Conservation (phyloP, 2,113 vertebrate genomes). For the Marcusenius ussheri region DNA sequence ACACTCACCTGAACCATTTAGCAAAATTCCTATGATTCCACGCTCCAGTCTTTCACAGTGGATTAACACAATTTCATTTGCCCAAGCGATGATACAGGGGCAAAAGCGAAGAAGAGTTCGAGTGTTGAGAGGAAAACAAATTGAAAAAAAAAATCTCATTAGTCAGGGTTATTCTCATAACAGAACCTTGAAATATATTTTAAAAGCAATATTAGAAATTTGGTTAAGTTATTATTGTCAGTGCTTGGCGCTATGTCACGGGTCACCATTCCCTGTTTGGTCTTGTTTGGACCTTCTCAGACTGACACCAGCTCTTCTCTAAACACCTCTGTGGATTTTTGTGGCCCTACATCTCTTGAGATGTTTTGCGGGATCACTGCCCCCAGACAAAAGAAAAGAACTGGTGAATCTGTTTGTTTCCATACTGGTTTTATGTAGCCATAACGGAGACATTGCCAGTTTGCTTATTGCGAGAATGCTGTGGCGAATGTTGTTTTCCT, state of each 20-base stretch:
- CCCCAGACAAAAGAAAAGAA: background rate
- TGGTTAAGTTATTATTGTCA: background rate
- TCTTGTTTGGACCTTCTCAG: background rate
- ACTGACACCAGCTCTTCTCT: background rate
- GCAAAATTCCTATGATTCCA: slow-evolving; percentile 5
- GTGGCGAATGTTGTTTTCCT: background rate
- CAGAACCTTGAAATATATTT: background rate
- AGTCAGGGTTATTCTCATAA: background rate
- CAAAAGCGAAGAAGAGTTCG: background rate
- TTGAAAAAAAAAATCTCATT: slow-evolving; percentile 4
- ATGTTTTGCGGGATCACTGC: background rate
- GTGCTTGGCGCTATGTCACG: background rate
- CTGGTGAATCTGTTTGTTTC: background rate
- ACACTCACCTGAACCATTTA: background rate
- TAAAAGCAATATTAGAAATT: background rate
- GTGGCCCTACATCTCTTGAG: background rate
- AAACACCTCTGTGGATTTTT: background rate
- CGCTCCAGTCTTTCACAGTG: background rate
- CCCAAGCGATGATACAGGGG: background rate
- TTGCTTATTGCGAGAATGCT: background rate
- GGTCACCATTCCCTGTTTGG: background rate
- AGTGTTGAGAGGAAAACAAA: background rate
- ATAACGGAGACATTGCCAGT: background rate
- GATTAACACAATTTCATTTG: background rate
- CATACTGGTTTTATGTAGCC: background rate